Evolutionary conservation across 2,113 vertebrate species (phyloP), one percentile per base, ranked within the genome.

Genomic region (Psephotus haematonotus): DNA sequence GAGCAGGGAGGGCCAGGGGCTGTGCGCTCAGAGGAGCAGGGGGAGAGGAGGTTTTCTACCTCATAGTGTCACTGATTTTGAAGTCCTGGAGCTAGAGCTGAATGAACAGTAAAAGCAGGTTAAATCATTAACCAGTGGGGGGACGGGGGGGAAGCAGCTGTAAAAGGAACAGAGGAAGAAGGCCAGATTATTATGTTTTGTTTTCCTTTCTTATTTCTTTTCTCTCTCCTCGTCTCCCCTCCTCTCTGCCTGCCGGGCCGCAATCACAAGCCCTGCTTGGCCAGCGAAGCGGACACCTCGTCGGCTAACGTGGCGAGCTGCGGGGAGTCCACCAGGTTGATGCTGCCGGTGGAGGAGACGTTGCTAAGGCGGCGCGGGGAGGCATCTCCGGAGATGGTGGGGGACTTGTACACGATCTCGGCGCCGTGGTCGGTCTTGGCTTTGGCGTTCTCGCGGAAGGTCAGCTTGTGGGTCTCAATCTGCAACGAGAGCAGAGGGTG

Each of bases 381-480:
- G 41, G 99, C 98, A 46, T 99, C 99, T 96, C 99, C 97, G 1
- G 99, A 99, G 90, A 97, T 97, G 96, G 95, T 98, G 1, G 98
- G 98, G 11, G 98, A 98, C 97, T 98, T 98, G 97, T 98, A 98
- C 94, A 99, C 97, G 25, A 99, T 99, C 96, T 99, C 99, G 0
- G 99, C 99, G 82, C 99, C 99, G 10, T 99, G 99, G 98, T 99
- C 99, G 2, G 99, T 99, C 97, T 99, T 99, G 92, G 99, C 99
- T 98, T 98, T 99, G 97, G 99, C 99, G 5, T 98, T 97, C 98
- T 99, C 99, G 0, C 99, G 99, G 98, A 99, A 99, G 80, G 52
- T 98, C 98, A 99, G 98, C 97, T 99, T 99, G 97, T 99, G 99
- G 62, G 98, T 98, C 97, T 99, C 99, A 92, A 99, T 99, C 99